Conservation (phyloP, 1,140 invertebrate genomes). For the Cyphomyrmex costatus region DNA sequence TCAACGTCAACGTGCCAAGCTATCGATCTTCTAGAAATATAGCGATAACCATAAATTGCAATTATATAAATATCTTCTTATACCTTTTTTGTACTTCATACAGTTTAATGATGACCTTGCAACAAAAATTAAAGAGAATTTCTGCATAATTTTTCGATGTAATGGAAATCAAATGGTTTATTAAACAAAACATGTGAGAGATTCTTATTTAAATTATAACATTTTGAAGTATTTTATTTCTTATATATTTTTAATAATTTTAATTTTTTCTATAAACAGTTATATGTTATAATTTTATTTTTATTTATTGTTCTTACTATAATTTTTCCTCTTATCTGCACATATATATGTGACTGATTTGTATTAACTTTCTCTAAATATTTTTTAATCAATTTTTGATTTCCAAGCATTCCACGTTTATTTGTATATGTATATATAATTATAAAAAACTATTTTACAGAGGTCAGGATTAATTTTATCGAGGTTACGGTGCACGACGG, state of each 20-base stretch:
- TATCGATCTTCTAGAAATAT: background rate
- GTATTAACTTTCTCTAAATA: background rate
- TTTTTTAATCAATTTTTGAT: background rate
- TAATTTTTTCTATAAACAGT: background rate
- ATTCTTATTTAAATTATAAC: background rate
- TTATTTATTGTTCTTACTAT: background rate
- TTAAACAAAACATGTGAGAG: background rate
- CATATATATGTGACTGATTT: background rate
- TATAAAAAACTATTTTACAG: conserved; percentile 22
- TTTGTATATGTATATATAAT: background rate
- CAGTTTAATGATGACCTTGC: background rate
- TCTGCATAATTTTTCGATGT: background rate
- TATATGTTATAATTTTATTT: background rate
- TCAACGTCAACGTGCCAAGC: background rate
- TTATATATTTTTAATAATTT: background rate
- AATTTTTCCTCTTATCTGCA: background rate
- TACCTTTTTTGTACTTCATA: background rate
- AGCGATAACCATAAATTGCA: conserved; percentile 11
- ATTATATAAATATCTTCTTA: background rate
- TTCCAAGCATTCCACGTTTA: background rate
- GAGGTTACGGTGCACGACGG: background rate
- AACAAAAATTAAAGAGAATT: background rate
- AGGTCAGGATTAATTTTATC: conserved; percentile 31
- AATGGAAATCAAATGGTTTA: background rate
- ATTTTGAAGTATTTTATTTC: background rate